Evolutionary conservation across 2,888 invertebrate species (phyloP).

Genomic region (Troides oblongomaculatus): DNA sequence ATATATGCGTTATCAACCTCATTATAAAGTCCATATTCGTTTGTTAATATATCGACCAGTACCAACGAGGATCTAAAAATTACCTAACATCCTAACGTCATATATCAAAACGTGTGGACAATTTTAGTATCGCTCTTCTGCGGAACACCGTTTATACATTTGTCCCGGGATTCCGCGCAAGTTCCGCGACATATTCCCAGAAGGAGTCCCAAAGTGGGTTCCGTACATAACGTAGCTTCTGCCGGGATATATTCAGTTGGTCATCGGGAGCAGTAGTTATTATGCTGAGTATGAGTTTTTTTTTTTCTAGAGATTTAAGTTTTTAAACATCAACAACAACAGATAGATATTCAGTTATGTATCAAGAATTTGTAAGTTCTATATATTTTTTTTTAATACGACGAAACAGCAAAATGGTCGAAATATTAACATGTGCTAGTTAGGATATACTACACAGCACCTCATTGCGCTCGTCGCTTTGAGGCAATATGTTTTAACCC

Average conservation of each 20-base stretch:
- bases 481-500: no score
- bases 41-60: background rate
- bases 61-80: slow-evolving; percentile 21
- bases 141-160: slow-evolving; percentile 33
- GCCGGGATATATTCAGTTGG: background rate
- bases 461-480: no score
- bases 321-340: no score
- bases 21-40: slow-evolving; percentile 2
- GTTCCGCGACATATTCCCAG: slow-evolving; percentile 30
- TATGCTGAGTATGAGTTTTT: no score
- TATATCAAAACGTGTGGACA: slow-evolving; percentile 36
- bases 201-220: slow-evolving; percentile 15
- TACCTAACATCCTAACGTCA: slow-evolving; percentile 24
- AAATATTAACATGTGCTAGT: no score
- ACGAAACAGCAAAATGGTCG: no score
- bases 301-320: background rate
- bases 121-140: slow-evolving; percentile 34
- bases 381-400: no score
- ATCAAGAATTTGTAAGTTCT: no score
- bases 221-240: slow-evolving; percentile 6
- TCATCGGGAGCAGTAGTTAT: background rate
- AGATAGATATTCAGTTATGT: no score
- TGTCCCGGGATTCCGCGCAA: slow-evolving; percentile 21
- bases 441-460: no score
- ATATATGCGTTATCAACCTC: background rate